phyloP scores from a whole-genome alignment of 2,888 invertebrate species.

The Philhelius pedissequus region DNA sequence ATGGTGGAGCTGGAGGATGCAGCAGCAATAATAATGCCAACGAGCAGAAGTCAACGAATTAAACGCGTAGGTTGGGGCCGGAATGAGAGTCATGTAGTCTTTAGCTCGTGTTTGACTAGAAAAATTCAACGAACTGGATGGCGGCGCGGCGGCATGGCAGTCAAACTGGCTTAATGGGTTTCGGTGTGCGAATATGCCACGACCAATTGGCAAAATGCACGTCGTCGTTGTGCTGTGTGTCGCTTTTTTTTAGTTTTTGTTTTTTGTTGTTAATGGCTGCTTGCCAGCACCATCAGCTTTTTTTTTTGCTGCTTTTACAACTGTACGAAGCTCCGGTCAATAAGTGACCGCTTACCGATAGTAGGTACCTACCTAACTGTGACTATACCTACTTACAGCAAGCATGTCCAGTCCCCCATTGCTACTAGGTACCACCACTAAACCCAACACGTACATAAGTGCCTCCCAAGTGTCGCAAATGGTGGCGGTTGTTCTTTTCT shows the following conservation, averaged over 20 bases:
- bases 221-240: slow-evolving; percentile 8
- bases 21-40: slow-evolving; percentile 14
- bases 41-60: slow-evolving; percentile 20
- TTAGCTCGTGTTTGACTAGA: slow-evolving; percentile 43
- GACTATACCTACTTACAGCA: slow-evolving; percentile 8
- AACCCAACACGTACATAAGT: slow-evolving; percentile 32
- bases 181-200: slow-evolving; percentile 54
- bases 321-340: slow-evolving; percentile 32
- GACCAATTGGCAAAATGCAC: slow-evolving; percentile 42
- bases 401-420: not conserved
- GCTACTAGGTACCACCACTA: not conserved
- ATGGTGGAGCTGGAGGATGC: not conserved
- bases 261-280: slow-evolving; percentile 40
- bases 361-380: slow-evolving; percentile 51
- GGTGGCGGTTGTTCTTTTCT: slow-evolving; percentile 19
- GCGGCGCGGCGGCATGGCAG: slow-evolving; percentile 11
- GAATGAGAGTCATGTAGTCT: slow-evolving; percentile 29
- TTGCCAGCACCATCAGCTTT: slow-evolving; percentile 33
- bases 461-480: slow-evolving; percentile 58
- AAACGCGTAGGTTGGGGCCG: slow-evolving; percentile 44
- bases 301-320: slow-evolving; percentile 15
- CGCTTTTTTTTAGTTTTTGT: slow-evolving; percentile 14
- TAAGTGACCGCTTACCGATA: slow-evolving; percentile 47
- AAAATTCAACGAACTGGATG: slow-evolving; percentile 11
- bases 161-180: slow-evolving; percentile 59